Conservation (phyloP, 2,113 vertebrate genomes). For the Eupsittula cactorum region DNA sequence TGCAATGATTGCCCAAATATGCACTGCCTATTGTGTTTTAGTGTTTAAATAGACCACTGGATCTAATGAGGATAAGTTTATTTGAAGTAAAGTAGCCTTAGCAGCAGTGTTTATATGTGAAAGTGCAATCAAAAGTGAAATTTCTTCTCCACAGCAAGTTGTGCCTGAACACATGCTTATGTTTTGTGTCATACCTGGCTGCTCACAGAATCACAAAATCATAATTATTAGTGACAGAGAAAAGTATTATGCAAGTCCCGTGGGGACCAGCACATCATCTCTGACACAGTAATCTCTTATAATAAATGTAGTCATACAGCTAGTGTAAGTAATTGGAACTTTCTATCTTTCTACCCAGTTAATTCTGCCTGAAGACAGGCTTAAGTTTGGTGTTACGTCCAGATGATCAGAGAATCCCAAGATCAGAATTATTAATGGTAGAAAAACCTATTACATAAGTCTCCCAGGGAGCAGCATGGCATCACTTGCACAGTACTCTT, state of each 20-base stretch:
- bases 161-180: background rate
- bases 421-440: constrained; percentile 45
- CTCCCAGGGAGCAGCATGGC: background rate
- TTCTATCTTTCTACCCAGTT: constrained; percentile 49
- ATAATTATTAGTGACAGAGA: constrained; percentile 43
- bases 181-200: background rate
- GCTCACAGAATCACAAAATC: background rate
- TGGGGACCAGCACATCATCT: background rate
- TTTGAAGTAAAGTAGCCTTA: constrained; percentile 58
- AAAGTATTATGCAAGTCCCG: constrained; percentile 7
- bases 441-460: constrained; percentile 28
- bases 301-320: background rate
- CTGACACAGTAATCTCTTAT: constrained; percentile 18
- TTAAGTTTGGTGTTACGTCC: background rate
- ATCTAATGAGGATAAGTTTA: constrained; percentile 50
- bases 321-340: constrained; percentile 50
- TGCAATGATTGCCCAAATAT: constrained; percentile 63
- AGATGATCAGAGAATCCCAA: constrained; percentile 32
- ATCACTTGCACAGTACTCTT: background rate
- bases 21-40: constrained; percentile 58
- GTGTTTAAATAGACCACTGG: constrained; percentile 44
- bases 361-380: constrained; percentile 44
- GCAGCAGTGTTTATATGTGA: constrained; percentile 22
- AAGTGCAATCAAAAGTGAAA: constrained; percentile 3
- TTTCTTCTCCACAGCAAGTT: constrained; percentile 2